Evolutionary conservation across 2,888 invertebrate genomes (phyloP), one percentile per base, ranked within the genome.

Genomic region (Hemicrepidius hirtus): DNA sequence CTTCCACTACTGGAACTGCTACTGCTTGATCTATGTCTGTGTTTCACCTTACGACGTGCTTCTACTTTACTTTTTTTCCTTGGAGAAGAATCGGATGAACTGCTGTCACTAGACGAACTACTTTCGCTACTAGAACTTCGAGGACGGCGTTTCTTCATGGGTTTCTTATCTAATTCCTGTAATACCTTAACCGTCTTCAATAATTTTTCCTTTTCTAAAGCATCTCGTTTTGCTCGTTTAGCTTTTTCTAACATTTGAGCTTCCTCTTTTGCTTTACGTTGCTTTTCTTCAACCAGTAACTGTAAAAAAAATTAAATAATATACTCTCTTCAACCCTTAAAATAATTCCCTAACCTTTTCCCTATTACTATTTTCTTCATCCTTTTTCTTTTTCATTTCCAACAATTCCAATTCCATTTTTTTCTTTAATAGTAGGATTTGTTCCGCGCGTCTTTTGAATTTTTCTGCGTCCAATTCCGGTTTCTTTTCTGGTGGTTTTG

Each of bases 391-490:
- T 75, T 90, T 89, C 78, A 88, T 87, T 77, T 89, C 90, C 60
- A 89, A 87, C 44, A 88, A 87, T 76, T 89, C 89, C 75, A 88
- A 84, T 71, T 91, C 90, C 87, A 91, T 91, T 77, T 91, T 91
- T 78, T 90, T 90, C 77, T 90, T 90, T 49, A 91, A 82, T 75
- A 90, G 82, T 74, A 89, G 80, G 16, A 89, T 82, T 24, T 89
- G 88, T 79, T 88, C 88, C 0, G 87, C 88, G 0, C 88, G 84
- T 75, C 80, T 63, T 65, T 81, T 82, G 57, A 82, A 80, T 50
- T 82, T 82, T 68, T 86, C 86, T 0, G 84, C 82, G 13, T 85
- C 84, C 9, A 74, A 72, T 64, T 80, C 84, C 10, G 79, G 65
- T 73, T 80, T 81, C 70, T 81, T 79, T 13, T 79, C 78, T 2